A percentile compares a stretch with the other conserved stretches of the same genome.
These are phyloP conservation scores for Micropoecilia bifurca DNA, from an alignment of 2,797 vertebrate species.

Conservation along the genomic window DNA sequence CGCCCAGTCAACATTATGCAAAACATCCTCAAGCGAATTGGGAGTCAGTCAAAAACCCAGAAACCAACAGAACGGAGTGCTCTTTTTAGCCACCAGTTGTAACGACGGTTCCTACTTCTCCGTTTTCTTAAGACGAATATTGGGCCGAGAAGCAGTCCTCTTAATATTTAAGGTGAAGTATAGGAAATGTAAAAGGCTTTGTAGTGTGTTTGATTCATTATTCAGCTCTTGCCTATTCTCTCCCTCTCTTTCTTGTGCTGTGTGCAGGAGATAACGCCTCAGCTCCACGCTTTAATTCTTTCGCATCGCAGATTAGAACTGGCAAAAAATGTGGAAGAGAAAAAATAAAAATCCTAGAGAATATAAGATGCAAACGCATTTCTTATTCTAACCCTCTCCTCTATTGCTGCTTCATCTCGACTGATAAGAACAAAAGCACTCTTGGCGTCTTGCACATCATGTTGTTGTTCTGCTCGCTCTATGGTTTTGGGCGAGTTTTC, in stretches of 20 bases:
- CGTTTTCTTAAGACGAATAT: slow-evolving; percentile 39
- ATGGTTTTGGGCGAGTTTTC: slow-evolving; percentile 10
- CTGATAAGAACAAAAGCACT: slow-evolving; percentile 28
- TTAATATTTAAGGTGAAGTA: slow-evolving; percentile 75
- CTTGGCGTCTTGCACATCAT: slow-evolving; percentile 9
- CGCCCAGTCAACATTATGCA: slow-evolving; percentile 44
- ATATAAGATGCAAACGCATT: slow-evolving; percentile 56
- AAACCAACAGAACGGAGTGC: slow-evolving; percentile 27
- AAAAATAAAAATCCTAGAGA: slow-evolving; percentile 57
- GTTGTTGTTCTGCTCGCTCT: slow-evolving; percentile 15
- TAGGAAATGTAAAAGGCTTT: slow-evolving; percentile 61
- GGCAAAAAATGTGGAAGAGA: slow-evolving; percentile 7
- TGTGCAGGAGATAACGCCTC: slow-evolving; percentile 67
- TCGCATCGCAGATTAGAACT: slow-evolving; percentile 73
- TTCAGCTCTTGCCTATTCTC: slow-evolving; percentile 70
- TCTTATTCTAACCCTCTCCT: slow-evolving; percentile 33
- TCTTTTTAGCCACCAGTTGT: slow-evolving; percentile 20
- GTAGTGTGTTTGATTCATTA: slow-evolving; percentile 78
- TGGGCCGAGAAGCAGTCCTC: slow-evolving; percentile 49
- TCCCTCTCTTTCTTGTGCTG: slow-evolving; percentile 62
- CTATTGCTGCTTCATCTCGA: slow-evolving; percentile 25
- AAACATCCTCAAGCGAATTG: slow-evolving; percentile 37
- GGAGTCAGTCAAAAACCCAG: slow-evolving; percentile 34
- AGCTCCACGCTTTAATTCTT: slow-evolving; percentile 76
- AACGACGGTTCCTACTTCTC: slow-evolving; percentile 31